Evolutionary conservation across 2,797 vertebrate genomes (phyloP).

Genomic region (Trichosurus vulpecula): DNA sequence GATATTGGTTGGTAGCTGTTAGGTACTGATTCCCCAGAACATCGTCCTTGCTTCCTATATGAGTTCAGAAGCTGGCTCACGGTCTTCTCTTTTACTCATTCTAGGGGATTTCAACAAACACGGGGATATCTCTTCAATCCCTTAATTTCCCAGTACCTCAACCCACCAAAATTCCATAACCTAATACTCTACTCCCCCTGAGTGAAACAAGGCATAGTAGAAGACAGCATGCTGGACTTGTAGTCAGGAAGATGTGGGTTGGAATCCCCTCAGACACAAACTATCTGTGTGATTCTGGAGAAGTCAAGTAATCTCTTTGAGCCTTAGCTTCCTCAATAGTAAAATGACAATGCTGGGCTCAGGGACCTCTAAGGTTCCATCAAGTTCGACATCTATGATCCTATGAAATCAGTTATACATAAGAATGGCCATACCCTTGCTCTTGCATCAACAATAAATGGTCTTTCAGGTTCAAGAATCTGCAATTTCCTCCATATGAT

Average conservation of each 20-base stretch:
- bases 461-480: neutral
- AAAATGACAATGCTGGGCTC: neutral
- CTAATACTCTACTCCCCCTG: neutral
- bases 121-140: neutral
- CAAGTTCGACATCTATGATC: neutral
- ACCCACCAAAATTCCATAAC: neutral
- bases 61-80: neutral
- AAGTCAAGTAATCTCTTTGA: neutral
- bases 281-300: neutral
- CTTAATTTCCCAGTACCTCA: neutral
- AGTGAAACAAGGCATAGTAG: neutral
- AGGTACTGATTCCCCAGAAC: neutral
- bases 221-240: neutral
- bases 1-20: neutral
- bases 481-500: neutral
- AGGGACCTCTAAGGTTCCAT: neutral
- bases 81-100: neutral
- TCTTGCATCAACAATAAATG: neutral
- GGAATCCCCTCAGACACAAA: neutral
- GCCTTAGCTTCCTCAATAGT: neutral
- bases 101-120: neutral
- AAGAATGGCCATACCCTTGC: neutral
- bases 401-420: neutral
- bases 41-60: neutral
- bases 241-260: neutral